phyloP scores from a whole-genome alignment of 2,797 vertebrate species.

The Pangasius larnaudii region DNA sequence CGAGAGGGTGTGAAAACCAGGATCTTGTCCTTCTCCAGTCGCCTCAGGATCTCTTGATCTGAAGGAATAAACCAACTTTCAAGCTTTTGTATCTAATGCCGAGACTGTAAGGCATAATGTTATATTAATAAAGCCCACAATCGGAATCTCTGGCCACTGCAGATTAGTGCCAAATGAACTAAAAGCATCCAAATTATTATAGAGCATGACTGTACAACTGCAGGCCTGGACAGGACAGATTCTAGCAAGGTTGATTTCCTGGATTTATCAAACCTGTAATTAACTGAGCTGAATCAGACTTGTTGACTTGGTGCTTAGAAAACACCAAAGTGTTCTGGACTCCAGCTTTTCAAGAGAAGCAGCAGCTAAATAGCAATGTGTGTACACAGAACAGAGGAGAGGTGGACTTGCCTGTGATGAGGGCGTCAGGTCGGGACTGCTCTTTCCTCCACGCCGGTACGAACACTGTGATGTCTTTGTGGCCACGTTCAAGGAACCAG shows the following conservation, averaged over 20 bases:
- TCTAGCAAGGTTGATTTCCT: neutral
- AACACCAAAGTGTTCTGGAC: neutral
- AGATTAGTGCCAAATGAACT: neutral
- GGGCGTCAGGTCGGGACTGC: conserved; percentile 80
- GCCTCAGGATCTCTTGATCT: conserved; percentile 95
- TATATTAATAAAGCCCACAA: neutral
- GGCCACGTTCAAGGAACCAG: conserved; percentile 89
- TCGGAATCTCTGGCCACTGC: neutral
- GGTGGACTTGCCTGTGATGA: conserved; percentile 80
- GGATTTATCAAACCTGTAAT: neutral
- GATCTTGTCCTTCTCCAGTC: conserved; percentile 94
- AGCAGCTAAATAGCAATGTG: neutral
- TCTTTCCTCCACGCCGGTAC: conserved; percentile 93
- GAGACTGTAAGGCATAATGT: neutral
- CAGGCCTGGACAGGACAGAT: neutral
- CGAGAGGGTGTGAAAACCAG: conserved; percentile 96
- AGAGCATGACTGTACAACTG: neutral
- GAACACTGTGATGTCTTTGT: conserved; percentile 90
- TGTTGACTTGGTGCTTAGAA: neutral
- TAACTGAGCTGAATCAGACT: neutral
- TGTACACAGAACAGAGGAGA: neutral
- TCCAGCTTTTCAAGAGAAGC: neutral
- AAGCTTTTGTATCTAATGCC: neutral
- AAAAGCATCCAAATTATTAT: neutral
- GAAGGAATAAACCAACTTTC: conserved; percentile 5